phyloP scores from a whole-genome alignment of 2,888 invertebrate species.

The Dolichomitus sp. region DNA sequence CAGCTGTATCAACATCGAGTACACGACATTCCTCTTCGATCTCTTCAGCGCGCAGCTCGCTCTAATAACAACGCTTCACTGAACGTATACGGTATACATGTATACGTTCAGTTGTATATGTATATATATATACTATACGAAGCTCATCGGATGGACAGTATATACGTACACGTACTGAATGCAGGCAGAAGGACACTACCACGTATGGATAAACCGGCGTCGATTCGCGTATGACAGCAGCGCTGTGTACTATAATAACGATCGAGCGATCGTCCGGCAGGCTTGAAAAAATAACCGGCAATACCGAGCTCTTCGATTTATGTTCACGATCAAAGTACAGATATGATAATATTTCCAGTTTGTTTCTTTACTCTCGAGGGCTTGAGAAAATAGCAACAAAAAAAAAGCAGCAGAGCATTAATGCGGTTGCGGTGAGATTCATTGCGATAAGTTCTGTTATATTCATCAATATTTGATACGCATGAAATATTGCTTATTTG shows the following conservation, averaged over 20 bases:
- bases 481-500: not conserved
- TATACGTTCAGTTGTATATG: not conserved
- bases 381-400: not conserved
- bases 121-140: conserved; percentile 9
- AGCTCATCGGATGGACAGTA: not conserved
- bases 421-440: not conserved
- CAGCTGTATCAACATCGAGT: conserved; percentile 86
- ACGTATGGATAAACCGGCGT: conserved; percentile 37
- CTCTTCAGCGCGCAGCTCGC: conserved; percentile 71
- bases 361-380: not conserved
- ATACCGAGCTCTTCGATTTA: not conserved
- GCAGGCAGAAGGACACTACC: conserved; percentile 27
- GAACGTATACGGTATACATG: conserved; percentile 17
- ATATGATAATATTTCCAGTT: conserved; percentile 45
- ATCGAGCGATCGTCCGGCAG: conserved; percentile 15
- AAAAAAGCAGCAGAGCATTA: not conserved
- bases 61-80: conserved; percentile 77
- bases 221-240: conserved; percentile 32
- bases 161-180: conserved; percentile 10
- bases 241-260: conserved; percentile 10
- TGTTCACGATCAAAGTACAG: conserved; percentile 26
- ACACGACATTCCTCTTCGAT: conserved; percentile 85
- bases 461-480: not conserved
- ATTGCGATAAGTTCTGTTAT: not conserved
- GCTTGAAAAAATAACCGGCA: conserved; percentile 40